Evolutionary conservation across 2,113 vertebrate species (phyloP).

Genomic region (Motacilla tschutschensis): DNA sequence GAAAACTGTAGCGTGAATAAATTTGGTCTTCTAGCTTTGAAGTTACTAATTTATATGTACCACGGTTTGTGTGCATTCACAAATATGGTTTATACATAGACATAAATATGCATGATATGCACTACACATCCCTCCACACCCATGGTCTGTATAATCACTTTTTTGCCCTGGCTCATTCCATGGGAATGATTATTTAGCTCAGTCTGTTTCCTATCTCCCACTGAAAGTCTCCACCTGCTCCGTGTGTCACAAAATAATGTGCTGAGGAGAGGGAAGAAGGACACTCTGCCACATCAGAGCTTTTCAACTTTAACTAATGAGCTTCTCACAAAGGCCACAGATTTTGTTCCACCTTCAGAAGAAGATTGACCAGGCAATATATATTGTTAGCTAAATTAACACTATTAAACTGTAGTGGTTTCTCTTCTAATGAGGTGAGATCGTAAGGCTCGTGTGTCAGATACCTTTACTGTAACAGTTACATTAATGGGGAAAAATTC

Average conservation of each 20-base stretch:
- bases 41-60: background rate
- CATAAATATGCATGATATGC: background rate
- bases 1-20: background rate
- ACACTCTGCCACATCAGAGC: background rate
- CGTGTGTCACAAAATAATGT: rapidly evolving
- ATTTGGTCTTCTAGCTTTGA: background rate
- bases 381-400: background rate
- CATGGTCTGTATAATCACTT: background rate
- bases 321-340: background rate
- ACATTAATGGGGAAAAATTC: constrained; percentile 1
- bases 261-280: background rate
- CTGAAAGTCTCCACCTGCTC: background rate
- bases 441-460: background rate
- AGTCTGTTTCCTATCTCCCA: background rate
- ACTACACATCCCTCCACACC: background rate
- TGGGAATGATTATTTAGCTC: background rate
- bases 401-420: background rate
- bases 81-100: background rate
- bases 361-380: background rate
- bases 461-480: background rate
- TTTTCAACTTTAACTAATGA: background rate
- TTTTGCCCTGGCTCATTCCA: background rate
- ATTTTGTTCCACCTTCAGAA: background rate
- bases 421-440: background rate
- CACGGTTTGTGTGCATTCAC: background rate